Percentiles rank a stretch among this genome's conserved stretches.
Evolutionary conservation across 2,888 invertebrate species (phyloP).

Genomic region (Leucophora obtusa): DNA sequence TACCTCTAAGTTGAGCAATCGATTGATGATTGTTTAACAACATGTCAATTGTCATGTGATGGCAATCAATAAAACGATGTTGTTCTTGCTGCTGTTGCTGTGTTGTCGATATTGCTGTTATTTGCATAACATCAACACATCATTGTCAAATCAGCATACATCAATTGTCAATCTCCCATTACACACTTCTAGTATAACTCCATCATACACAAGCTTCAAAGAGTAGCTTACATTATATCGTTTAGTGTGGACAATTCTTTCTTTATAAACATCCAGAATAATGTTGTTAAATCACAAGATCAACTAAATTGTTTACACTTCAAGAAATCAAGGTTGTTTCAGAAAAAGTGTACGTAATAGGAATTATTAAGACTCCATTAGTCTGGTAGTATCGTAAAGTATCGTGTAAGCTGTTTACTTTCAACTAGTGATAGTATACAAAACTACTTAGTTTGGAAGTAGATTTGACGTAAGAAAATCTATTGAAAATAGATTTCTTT

Average conservation of each 20-base stretch:
- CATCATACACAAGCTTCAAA: not conserved
- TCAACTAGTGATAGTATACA: too few relatives aligned
- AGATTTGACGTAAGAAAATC: too few relatives aligned
- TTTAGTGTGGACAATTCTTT: slow-evolving; percentile 31
- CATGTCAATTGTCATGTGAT: slow-evolving; percentile 61
- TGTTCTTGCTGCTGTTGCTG: slow-evolving; percentile 47
- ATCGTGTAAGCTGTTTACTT: too few relatives aligned
- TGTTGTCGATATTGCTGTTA: slow-evolving; percentile 50
- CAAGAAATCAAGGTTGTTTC: slow-evolving; percentile 10
- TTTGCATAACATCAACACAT: slow-evolving; percentile 64
- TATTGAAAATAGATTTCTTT: too few relatives aligned
- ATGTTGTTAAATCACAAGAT: slow-evolving; percentile 45
- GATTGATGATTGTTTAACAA: slow-evolving; percentile 64
- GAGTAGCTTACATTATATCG: slow-evolving; percentile 27
- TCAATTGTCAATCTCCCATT: slow-evolving; percentile 56
- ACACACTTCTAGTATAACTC: not conserved
- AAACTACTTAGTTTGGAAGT: too few relatives aligned
- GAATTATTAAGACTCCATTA: too few relatives aligned
- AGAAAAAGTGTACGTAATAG: too few relatives aligned
- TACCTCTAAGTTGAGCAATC: slow-evolving; percentile 51
- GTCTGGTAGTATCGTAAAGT: too few relatives aligned
- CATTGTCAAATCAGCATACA: slow-evolving; percentile 65
- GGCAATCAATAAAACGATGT: slow-evolving; percentile 51
- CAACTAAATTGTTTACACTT: slow-evolving; percentile 35
- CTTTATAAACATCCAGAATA: slow-evolving; percentile 13